Percentiles rank a stretch among this genome's conserved stretches.
phyloP scores from a whole-genome alignment of 2,888 invertebrate species.

The Diarsia mendica region DNA sequence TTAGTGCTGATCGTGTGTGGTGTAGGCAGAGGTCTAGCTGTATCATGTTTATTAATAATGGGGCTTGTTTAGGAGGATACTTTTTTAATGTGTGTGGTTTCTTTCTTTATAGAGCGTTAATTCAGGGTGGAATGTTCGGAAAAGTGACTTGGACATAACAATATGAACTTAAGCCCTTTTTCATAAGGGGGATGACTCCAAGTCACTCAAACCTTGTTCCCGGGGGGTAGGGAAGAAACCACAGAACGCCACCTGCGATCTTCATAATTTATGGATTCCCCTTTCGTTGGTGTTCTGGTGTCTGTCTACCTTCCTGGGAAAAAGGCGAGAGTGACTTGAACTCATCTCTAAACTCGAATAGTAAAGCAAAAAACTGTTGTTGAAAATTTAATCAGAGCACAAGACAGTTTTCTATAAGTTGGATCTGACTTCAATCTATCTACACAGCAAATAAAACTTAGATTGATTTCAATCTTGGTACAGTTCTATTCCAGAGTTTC shows the following conservation, averaged over 20 bases:
- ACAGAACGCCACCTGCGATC: no score
- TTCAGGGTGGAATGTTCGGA: no score
- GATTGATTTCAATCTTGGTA: background rate
- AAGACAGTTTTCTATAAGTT: background rate
- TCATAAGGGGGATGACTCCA: no score
- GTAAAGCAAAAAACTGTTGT: background rate
- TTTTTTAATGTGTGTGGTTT: conserved; percentile 6
- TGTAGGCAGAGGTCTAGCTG: conserved; percentile 40
- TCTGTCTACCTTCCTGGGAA: no score
- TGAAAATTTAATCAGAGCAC: background rate
- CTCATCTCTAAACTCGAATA: background rate
- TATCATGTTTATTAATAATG: conserved; percentile 61
- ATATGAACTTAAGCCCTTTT: no score
- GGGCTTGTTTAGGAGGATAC: conserved; percentile 5
- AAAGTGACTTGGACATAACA: no score
- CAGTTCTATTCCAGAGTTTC: background rate
- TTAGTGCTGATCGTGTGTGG: conserved; percentile 50
- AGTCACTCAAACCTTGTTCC: no score
- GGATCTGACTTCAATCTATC: background rate
- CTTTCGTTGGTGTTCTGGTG: no score
- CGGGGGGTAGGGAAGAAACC: no score
- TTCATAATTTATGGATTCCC: no score
- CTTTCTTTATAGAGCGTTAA: background rate
- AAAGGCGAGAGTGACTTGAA: background rate
- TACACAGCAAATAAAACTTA: background rate